A percentile compares a stretch with the other conserved stretches of the same genome.
These are phyloP conservation scores for Ditylenchus weischeri DNA, from an alignment of 2,888 invertebrate genomes.

Conservation along the genomic window DNA sequence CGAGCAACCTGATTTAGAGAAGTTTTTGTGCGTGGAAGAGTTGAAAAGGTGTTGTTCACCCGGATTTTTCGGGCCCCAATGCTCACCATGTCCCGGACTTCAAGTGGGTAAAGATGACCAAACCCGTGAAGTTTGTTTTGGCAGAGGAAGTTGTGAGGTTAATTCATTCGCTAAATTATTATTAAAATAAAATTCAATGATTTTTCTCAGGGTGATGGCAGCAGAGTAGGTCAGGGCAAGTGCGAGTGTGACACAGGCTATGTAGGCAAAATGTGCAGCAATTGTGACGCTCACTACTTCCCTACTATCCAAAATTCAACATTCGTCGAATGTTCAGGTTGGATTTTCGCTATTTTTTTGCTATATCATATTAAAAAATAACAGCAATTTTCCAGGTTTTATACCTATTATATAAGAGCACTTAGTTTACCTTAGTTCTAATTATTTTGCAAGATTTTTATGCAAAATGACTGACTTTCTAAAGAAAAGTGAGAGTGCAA, in stretches of 20 bases:
- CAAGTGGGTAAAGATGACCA: conserved; percentile 40
- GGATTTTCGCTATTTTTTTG: too few species aligned
- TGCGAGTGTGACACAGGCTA: conserved; percentile 84
- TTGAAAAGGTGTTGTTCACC: conserved; percentile 73
- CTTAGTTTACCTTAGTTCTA: too few species aligned
- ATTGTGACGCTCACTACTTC: conserved; percentile 66
- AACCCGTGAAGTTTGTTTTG: conserved; percentile 73
- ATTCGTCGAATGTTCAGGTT: conserved; percentile 36
- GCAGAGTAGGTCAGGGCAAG: conserved; percentile 84
- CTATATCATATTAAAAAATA: too few species aligned
- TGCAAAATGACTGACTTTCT: too few species aligned
- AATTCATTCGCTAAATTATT: conserved; percentile 19
- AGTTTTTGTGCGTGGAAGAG: conserved; percentile 75
- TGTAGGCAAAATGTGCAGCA: conserved; percentile 72
- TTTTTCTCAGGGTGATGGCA: conserved; percentile 75
- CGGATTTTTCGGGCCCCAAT: conserved; percentile 77
- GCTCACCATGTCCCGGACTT: conserved; percentile 74
- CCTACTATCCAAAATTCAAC: conserved; percentile 32
- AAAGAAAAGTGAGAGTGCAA: too few species aligned
- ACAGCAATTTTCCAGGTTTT: too few species aligned
- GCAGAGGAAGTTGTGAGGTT: conserved; percentile 76
- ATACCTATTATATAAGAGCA: too few species aligned
- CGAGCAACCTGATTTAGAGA: conserved; percentile 67
- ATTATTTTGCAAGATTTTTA: too few species aligned
- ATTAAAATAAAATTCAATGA: conserved; percentile 14